Evolutionary conservation across 30 jellyfish, hydroid and myxozoan genomes (phyloP), one percentile per base, ranked within the genome.

Genomic region (Cassiopea andromeda): DNA sequence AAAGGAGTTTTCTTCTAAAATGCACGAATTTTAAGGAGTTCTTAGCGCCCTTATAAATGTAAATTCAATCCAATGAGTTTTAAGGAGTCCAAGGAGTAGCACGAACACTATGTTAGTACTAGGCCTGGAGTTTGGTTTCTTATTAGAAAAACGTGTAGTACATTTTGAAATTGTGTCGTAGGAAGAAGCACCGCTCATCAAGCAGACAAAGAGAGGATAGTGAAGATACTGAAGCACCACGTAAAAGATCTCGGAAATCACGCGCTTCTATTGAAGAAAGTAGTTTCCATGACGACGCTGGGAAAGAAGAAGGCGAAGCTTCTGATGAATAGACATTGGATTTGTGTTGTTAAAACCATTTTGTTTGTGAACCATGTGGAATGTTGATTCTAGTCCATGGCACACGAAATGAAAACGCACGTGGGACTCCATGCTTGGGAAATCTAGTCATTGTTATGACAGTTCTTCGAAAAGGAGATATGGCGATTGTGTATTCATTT

Each of bases 251-350:
- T 15, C 83, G 96, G 7, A 89, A 83, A 72, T 80, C 96, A 18
- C 91, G 92, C 69, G 60, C 83, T 12, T 73, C 92, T 1, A 79
- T 47, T 2, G 96, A 89, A 1, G 91, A 83, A 14, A 50, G 84
- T 1, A 76, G 81, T 50, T 71, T 45, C 16, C 85, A 69, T 17
- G 90, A 78, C 7, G 94, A 87, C 9, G 91, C 60, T 1, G 69
- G 64, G 18, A 87, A 77, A 70, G 90, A 87, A 72, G 94, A 87
- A 87, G 90, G 81, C 7, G 94, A 87, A 79, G 90, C 94, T 58
- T 58, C 89, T 1, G 93, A 86, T 43, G 87, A 86, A 45, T 75
- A 77, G 48, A 4, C 10, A 17, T 7, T 38, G 44, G 49, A 78
- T 54, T 8, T 1, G 38, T 1, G 85, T 19, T 77, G 1, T 17